Conservation (phyloP, 1,140 invertebrate species). For the Neotoxoptera formosana region DNA sequence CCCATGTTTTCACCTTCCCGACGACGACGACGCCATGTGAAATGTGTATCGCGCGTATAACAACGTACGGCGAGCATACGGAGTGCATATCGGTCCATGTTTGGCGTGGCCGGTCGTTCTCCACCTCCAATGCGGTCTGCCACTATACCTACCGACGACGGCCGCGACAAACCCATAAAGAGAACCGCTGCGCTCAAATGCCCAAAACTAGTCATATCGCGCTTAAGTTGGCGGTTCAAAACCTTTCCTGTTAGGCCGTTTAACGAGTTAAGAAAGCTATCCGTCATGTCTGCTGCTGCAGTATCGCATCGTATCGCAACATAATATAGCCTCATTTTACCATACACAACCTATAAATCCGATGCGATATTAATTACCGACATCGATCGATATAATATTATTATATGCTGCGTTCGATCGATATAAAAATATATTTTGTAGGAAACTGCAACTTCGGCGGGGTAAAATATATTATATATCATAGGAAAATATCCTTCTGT, state of each 20-base stretch:
- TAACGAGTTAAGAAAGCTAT: constrained; percentile 38
- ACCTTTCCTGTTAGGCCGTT: constrained; percentile 31
- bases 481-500: not conserved
- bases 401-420: too few species aligned
- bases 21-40: constrained; percentile 23
- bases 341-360: constrained; percentile 10
- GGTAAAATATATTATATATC: not conserved
- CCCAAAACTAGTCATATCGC: constrained; percentile 56
- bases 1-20: constrained; percentile 54
- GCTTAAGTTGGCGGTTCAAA: not conserved
- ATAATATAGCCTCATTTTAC: not conserved
- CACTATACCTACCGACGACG: not conserved
- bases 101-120: constrained; percentile 40
- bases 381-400: not conserved
- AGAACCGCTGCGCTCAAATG: constrained; percentile 45
- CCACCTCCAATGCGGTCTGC: constrained; percentile 37
- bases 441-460: not conserved
- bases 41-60: constrained; percentile 25
- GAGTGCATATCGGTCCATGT: constrained; percentile 49
- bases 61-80: not conserved
- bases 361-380: not conserved
- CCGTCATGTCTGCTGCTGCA: not conserved
- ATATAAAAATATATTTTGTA: not conserved
- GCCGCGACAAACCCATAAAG: constrained; percentile 46
- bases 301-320: too few species aligned